A percentile compares a stretch with the other conserved stretches of the same genome.
phyloP scores from a whole-genome alignment of 2,797 vertebrate genomes.

The Rhabdophis nuchalis region DNA sequence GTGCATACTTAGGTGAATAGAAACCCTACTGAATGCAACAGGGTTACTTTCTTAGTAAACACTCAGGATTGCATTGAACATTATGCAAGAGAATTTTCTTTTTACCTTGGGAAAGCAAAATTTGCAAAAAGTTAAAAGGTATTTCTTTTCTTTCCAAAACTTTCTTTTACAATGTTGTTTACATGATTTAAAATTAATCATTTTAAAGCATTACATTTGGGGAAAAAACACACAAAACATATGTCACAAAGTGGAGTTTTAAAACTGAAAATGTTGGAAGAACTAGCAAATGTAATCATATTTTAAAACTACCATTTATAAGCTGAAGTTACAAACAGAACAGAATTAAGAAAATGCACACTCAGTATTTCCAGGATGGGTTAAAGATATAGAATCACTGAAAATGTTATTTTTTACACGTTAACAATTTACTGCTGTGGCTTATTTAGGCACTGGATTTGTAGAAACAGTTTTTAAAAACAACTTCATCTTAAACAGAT shows the following conservation, averaged over 20 bases:
- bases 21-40: neutral
- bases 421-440: constrained; percentile 52
- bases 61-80: constrained; percentile 37
- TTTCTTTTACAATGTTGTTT: constrained; percentile 55
- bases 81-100: constrained; percentile 66
- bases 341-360: constrained; percentile 53
- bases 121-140: constrained; percentile 66
- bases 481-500: constrained; percentile 43
- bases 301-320: constrained; percentile 54
- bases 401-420: constrained; percentile 57
- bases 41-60: neutral
- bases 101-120: constrained; percentile 57
- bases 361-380: constrained; percentile 49
- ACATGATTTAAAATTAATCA: constrained; percentile 47
- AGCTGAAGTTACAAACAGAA: constrained; percentile 57
- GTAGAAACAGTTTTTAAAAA: constrained; percentile 62
- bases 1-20: neutral
- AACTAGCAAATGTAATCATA: constrained; percentile 50
- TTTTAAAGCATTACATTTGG: constrained; percentile 40
- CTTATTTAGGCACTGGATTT: constrained; percentile 65
- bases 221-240: constrained; percentile 34
- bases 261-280: constrained; percentile 20
- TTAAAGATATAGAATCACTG: constrained; percentile 44
- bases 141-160: constrained; percentile 58
- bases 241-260: constrained; percentile 46